Evolutionary conservation across 2,113 vertebrate species (phyloP).

Genomic region (Lepisosteus oculatus): DNA sequence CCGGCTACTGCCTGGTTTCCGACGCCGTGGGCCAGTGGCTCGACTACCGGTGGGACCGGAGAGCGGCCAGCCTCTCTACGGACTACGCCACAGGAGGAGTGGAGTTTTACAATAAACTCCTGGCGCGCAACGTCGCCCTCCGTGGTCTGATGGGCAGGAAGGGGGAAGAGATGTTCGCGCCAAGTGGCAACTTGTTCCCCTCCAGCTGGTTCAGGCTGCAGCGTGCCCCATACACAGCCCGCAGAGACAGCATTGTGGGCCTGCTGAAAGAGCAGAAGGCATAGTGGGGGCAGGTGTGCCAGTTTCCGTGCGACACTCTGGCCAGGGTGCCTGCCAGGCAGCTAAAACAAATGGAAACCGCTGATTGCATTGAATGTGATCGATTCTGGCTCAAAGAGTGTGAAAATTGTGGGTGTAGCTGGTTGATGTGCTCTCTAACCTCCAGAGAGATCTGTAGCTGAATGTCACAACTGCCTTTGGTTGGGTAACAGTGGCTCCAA

Average conservation of each 20-base stretch:
- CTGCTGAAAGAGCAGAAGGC: conserved; percentile 58
- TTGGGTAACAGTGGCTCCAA: too few relatives aligned
- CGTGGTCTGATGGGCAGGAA: conserved; percentile 76
- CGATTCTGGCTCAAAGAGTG: too few relatives aligned
- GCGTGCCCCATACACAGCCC: conserved; percentile 80
- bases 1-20: conserved; percentile 65
- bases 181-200: conserved; percentile 83
- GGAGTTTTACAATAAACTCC: conserved; percentile 89
- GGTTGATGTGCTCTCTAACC: neutral
- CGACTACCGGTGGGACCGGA: conserved; percentile 75
- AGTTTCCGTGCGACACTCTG: too few relatives aligned
- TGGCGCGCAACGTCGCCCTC: conserved; percentile 74
- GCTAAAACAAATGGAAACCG: too few relatives aligned
- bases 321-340: neutral
- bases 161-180: conserved; percentile 75
- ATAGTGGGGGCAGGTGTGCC: conserved; percentile 22
- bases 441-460: neutral
- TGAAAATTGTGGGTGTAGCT: too few relatives aligned
- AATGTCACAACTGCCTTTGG: neutral
- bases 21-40: conserved; percentile 73
- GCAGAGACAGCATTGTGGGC: conserved; percentile 70
- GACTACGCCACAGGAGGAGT: conserved; percentile 79
- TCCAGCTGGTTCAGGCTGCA: conserved; percentile 74
- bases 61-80: conserved; percentile 68
- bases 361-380: too few relatives aligned